Evolutionary conservation across 2,888 invertebrate genomes (phyloP).

Genomic region (Panorpa germanica): DNA sequence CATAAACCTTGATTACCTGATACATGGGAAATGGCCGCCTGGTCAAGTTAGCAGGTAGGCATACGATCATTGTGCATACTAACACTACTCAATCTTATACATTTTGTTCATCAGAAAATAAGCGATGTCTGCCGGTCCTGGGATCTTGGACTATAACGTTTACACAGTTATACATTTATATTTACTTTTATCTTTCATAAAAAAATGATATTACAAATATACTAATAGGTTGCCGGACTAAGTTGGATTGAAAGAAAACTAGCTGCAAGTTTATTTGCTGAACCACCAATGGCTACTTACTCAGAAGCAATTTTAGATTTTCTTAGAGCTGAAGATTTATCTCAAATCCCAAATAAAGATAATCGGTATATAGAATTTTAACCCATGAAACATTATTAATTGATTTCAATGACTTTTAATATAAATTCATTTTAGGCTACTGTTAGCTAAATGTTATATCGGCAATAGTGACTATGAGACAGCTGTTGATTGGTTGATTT

Average conservation of each 20-base stretch:
- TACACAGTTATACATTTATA: constrained; percentile 7
- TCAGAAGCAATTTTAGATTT: constrained; percentile 12
- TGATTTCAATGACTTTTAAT: neutral
- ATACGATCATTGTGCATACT: no score
- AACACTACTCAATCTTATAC: no score
- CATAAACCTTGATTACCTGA: no score
- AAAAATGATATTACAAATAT: constrained; percentile 1
- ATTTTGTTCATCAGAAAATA: no score
- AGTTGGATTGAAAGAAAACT: constrained; percentile 12
- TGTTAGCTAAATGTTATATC: constrained; percentile 35
- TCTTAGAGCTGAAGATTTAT: constrained; percentile 11
- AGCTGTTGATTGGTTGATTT: constrained; percentile 31
- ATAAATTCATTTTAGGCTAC: constrained; percentile 18
- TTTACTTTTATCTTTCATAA: constrained; percentile 4
- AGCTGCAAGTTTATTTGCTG: constrained; percentile 10
- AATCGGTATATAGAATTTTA: no score
- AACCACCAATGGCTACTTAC: constrained; percentile 10
- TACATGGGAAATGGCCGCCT: no score
- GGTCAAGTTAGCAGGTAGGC: no score
- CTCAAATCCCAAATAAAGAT: no score
- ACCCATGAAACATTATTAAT: neutral
- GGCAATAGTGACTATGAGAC: constrained; percentile 26
- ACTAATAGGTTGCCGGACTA: constrained; percentile 4
- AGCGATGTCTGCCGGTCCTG: no score
- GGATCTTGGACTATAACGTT: no score